These are phyloP conservation scores for Hydropsyche tenuis DNA, from an alignment of 1,140 invertebrate genomes.

Conservation along the genomic window DNA sequence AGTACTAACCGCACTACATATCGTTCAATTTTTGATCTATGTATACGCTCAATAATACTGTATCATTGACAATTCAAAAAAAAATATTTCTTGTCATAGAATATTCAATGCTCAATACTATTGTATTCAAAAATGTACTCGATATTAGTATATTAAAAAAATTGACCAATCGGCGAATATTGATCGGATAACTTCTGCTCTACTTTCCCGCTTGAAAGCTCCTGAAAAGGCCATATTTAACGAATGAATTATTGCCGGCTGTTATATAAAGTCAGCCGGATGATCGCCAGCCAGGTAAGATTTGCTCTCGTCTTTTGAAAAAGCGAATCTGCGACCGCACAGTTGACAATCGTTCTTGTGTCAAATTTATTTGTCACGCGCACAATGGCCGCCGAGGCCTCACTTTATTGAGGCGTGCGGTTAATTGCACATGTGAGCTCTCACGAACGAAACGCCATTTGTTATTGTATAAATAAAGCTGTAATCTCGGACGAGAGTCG, in stretches of 20 bases:
- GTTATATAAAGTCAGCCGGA: conserved; percentile 44
- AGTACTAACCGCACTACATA: no score
- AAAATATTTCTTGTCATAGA: no score
- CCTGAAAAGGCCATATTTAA: conserved; percentile 38
- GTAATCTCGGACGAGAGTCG: conserved; percentile 1
- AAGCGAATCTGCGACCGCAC: not conserved
- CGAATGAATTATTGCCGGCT: conserved; percentile 49
- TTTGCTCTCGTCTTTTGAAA: not conserved
- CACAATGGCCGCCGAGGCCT: conserved; percentile 3
- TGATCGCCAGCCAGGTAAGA: conserved; percentile 46
- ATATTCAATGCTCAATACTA: no score
- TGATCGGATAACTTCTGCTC: no score
- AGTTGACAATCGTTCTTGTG: conserved; percentile 29
- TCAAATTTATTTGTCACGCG: conserved; percentile 34
- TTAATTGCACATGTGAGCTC: not conserved
- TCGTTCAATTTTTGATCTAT: no score
- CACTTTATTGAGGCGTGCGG: conserved; percentile 20
- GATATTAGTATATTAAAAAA: no score
- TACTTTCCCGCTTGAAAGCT: no score
- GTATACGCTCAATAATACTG: no score
- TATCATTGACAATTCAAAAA: no score
- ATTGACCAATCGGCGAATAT: no score
- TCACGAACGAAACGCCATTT: not conserved
- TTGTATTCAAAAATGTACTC: no score
- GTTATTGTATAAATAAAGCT: conserved; percentile 12